A percentile compares a stretch with the other conserved stretches of the same genome.
Evolutionary conservation across 2,113 vertebrate genomes (phyloP).

Genomic region (Vireo altiloquus): DNA sequence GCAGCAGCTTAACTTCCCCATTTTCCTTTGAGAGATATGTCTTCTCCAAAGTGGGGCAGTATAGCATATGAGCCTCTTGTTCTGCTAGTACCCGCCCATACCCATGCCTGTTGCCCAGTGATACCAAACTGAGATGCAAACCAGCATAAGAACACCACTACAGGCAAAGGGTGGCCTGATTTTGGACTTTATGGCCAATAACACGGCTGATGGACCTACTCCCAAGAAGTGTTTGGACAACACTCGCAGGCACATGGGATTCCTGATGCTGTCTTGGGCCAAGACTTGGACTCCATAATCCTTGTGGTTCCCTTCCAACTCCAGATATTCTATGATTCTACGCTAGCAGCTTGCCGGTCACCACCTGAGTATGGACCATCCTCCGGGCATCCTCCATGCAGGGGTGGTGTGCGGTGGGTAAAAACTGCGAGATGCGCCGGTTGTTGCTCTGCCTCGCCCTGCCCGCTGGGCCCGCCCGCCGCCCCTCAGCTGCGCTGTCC

Average conservation of each 20-base stretch:
- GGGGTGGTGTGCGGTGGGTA: no score
- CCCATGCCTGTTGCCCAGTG: rapidly evolving
- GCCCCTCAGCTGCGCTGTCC: not conserved
- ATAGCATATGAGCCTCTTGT: rapidly evolving
- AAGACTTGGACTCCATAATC: not conserved
- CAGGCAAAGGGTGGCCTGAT: not conserved
- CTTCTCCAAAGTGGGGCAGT: not conserved
- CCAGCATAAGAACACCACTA: not conserved
- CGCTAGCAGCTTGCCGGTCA: not conserved
- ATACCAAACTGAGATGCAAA: not conserved
- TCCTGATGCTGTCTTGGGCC: not conserved
- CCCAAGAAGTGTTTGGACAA: not conserved
- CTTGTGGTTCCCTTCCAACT: not conserved
- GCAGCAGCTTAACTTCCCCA: not conserved
- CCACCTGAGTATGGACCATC: no score
- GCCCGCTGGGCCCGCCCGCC: not conserved
- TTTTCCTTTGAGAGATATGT: not conserved
- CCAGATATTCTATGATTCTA: not conserved
- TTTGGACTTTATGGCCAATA: not conserved
- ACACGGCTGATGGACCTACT: no score
- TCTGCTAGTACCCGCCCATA: not conserved
- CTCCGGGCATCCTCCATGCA: not conserved
- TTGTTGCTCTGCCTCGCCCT: rapidly evolving
- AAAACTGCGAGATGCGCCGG: rapidly evolving
- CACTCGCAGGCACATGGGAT: not conserved